phyloP scores from a whole-genome alignment of 2,797 vertebrate species.

The Megalops cyprinoides region DNA sequence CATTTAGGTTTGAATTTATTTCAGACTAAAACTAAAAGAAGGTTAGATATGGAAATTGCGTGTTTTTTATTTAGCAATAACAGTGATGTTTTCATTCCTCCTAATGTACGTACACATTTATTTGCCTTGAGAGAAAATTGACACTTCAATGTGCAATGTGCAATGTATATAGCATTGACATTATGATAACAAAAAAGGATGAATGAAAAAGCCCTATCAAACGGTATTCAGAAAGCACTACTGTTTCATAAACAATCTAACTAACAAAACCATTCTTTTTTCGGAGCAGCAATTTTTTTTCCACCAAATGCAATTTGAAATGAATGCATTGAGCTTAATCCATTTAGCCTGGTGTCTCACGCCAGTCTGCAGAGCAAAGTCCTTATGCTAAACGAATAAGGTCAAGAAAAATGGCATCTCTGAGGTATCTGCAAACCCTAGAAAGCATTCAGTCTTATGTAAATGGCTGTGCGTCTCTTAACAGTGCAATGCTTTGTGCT shows the following conservation, averaged over 20 bases:
- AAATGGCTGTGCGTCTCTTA: background rate
- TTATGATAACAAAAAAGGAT: too few species aligned
- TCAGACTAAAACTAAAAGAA: too few species aligned
- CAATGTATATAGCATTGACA: too few species aligned
- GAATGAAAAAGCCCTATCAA: background rate
- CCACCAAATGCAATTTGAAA: conserved; percentile 40
- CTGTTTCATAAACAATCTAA: background rate
- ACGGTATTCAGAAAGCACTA: conserved; percentile 3
- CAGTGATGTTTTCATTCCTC: too few species aligned
- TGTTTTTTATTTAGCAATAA: background rate
- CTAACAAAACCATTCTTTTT: background rate
- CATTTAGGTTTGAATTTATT: background rate
- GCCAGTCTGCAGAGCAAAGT: conserved; percentile 13
- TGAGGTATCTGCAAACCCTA: background rate
- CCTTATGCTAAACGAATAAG: conserved; percentile 36
- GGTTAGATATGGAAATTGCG: too few species aligned
- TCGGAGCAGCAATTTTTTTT: conserved; percentile 13
- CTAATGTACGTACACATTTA: too few species aligned
- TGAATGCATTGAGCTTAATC: conserved; percentile 52
- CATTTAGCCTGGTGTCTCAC: conserved; percentile 37
- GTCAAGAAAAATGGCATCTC: conserved; percentile 27
- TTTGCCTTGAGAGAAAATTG: too few species aligned
- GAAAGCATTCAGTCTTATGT: background rate
- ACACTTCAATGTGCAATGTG: too few species aligned
- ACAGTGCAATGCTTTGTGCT: conserved; percentile 14